These are phyloP conservation scores for Eucidaris tribuloides DNA, from an alignment of 35 echinoderm and acorn worm species.

Conservation along the genomic window DNA sequence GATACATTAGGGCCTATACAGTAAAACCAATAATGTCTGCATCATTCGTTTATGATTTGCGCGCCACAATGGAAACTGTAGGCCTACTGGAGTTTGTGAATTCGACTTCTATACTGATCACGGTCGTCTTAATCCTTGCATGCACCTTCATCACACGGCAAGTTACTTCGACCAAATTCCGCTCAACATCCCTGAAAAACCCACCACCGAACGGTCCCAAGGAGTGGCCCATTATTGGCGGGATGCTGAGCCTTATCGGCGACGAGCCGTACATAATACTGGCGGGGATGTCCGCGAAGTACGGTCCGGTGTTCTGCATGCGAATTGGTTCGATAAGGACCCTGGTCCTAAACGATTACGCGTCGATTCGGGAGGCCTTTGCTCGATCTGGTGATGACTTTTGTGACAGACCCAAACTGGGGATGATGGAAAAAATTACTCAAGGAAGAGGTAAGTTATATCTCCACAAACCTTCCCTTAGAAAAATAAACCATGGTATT, in stretches of 20 bases:
- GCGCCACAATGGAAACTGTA: too few relatives aligned
- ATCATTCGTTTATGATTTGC: too few relatives aligned
- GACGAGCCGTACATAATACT: constrained; percentile 14
- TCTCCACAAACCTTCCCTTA: too few relatives aligned
- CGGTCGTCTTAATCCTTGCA: too few relatives aligned
- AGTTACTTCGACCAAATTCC: too few relatives aligned
- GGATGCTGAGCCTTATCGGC: constrained; percentile 19
- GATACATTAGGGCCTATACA: too few relatives aligned
- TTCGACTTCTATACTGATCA: too few relatives aligned
- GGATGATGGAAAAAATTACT: constrained; percentile 16
- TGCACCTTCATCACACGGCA: too few relatives aligned
- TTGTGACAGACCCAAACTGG: constrained; percentile 14
- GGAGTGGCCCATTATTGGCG: constrained; percentile 17
- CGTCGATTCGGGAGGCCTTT: not conserved
- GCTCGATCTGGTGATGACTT: constrained; percentile 18
- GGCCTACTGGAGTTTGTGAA: too few relatives aligned
- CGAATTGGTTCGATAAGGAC: not conserved
- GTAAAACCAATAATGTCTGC: too few relatives aligned
- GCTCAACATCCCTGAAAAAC: not conserved
- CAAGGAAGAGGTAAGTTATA: not conserved
- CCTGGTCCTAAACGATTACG: constrained; percentile 19
- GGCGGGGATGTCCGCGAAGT: constrained; percentile 4
- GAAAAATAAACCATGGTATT: too few relatives aligned
- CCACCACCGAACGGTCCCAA: constrained; percentile 2
- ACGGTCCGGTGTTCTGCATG: constrained; percentile 18